Evolutionary conservation across 2,113 vertebrate genomes (phyloP), one percentile per base, ranked within the genome.

Genomic region (Epinephelus cyanopodus): DNA sequence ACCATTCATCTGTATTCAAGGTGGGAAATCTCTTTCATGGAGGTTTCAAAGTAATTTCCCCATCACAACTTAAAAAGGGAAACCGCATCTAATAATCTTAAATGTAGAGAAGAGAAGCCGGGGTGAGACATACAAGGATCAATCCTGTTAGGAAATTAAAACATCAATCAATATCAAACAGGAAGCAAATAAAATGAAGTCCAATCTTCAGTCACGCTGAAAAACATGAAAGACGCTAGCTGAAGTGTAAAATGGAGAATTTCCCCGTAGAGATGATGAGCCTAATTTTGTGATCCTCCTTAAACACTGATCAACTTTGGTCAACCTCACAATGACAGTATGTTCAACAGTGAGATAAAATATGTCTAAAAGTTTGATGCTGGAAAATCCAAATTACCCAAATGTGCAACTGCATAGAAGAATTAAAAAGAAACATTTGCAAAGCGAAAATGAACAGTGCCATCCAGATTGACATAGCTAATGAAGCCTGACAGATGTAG

Each of bases 401-500:
- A 66, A 73, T 50, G 13, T 53, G 54, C 39, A 4, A 70, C 4
- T 61, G 39, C 81, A 61, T 21, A 17, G 23, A 79, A 52, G n/a
- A 47, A 69, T 62, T 29, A 27, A 39, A 60, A 19, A 72, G 47
- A 73, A 45, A 84, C 50, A 81, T 73, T 79, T 71, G 74, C 18
- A 50, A 47, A 67, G 53, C 23, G 19, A 65, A 80, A 88, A 70
- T 79, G 72, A 91, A 89, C 87, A 81, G 48, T 64, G 25, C 72
- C 60, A n/a, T 85, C 42, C 54, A 57, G 74, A 85, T 47, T 92
- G 87, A 92, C 61, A 70, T 47, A 68, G 74, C 81, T 93, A 93
- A 95, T 89, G 85, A 92, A 83, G 85, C 64, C 74, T 92, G 93
- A 90, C 94, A 93, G 86, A 95, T 93, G 92, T 93, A 86, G 93